A percentile compares a stretch with the other conserved stretches of the same genome.
Evolutionary conservation across 1,140 invertebrate species (phyloP).

Genomic region (Anadara kagoshimensis): DNA sequence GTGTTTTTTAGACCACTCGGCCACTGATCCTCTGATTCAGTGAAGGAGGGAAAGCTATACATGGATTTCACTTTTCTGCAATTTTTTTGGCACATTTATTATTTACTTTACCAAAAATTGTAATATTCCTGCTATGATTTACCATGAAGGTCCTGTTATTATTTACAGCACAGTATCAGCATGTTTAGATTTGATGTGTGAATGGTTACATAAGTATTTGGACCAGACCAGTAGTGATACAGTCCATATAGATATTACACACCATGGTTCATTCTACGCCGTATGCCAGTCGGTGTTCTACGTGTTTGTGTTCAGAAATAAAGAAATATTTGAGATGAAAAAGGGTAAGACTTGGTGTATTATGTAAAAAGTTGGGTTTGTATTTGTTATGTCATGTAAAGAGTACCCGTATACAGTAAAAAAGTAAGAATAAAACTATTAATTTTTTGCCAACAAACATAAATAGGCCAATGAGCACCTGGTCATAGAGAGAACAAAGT

Average conservation of each 20-base stretch:
- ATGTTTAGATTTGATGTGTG: conserved; percentile 79
- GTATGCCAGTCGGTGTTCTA: conserved; percentile 94
- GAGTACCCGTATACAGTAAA: too few relatives aligned
- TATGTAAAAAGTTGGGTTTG: neutral
- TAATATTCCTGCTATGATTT: neutral
- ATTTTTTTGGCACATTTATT: neutral
- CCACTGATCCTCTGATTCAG: too few relatives aligned
- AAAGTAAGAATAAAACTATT: too few relatives aligned
- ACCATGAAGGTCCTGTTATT: conserved; percentile 4
- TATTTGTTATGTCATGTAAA: too few relatives aligned
- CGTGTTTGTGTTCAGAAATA: conserved; percentile 89
- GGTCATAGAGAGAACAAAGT: too few relatives aligned
- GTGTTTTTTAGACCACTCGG: too few relatives aligned
- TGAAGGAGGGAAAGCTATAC: too few relatives aligned
- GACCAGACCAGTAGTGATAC: conserved; percentile 76
- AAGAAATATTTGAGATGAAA: conserved; percentile 82
- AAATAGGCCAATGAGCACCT: too few relatives aligned
- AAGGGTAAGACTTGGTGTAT: conserved; percentile 60
- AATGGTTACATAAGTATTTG: conserved; percentile 87
- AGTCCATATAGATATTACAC: conserved; percentile 76
- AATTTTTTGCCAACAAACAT: too few relatives aligned
- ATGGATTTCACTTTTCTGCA: neutral
- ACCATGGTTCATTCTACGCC: conserved; percentile 90
- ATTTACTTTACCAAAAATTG: neutral
- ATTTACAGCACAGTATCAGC: conserved; percentile 79